Evolutionary conservation across 2,888 invertebrate species (phyloP).

Genomic region (Ecdyonurus torrentis): DNA sequence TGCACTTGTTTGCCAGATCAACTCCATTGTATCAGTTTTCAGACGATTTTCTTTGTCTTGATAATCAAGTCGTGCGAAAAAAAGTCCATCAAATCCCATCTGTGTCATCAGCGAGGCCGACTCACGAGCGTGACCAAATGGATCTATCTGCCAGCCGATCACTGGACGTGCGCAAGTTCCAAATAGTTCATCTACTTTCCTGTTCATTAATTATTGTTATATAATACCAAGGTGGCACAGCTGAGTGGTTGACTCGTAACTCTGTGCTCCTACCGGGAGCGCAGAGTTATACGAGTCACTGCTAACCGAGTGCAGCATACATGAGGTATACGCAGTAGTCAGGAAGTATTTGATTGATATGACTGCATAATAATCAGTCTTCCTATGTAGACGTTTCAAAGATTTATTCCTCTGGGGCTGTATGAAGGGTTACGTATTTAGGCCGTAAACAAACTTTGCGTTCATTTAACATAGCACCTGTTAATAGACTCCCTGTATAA

Average conservation of each 20-base stretch:
- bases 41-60: slow-evolving; percentile 55
- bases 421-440: no score
- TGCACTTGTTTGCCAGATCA: slow-evolving; percentile 65
- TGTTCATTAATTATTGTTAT: slow-evolving; percentile 52
- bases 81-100: slow-evolving; percentile 78
- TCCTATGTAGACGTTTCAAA: no score
- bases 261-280: slow-evolving; percentile 6
- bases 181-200: slow-evolving; percentile 42
- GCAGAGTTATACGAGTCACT: no score
- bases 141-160: slow-evolving; percentile 71
- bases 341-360: no score
- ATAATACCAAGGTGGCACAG: no score
- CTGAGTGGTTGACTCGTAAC: slow-evolving; percentile 7
- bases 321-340: no score
- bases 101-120: slow-evolving; percentile 83
- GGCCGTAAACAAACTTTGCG: no score
- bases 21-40: slow-evolving; percentile 47
- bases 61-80: slow-evolving; percentile 75
- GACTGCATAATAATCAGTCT: no score
- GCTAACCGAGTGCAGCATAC: no score
- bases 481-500: no score
- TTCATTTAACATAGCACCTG: no score
- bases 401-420: no score
- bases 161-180: slow-evolving; percentile 54
- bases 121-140: slow-evolving; percentile 75